These are phyloP conservation scores for Lithobates sylvaticus DNA, from an alignment of 2,797 vertebrate species.

Conservation along the genomic window DNA sequence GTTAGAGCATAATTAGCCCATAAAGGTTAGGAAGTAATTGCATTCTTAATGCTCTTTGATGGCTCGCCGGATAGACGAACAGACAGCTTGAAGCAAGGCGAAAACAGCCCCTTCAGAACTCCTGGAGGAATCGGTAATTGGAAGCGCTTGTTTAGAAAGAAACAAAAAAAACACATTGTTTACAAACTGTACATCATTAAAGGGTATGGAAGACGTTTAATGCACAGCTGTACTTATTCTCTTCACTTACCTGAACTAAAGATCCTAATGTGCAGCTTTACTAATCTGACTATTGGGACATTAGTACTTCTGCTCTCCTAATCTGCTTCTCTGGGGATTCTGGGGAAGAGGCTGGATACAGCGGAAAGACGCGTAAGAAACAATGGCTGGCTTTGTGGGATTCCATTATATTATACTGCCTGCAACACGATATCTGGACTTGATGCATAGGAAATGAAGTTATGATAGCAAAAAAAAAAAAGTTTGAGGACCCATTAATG, in stretches of 20 bases:
- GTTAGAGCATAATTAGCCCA: conserved; percentile 71
- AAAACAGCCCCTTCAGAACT: conserved; percentile 52
- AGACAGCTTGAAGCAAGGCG: conserved; percentile 67
- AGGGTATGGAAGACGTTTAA: conserved; percentile 34
- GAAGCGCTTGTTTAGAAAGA: conserved; percentile 57
- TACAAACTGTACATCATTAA: conserved; percentile 58
- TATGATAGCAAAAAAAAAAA: no score
- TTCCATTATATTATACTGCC: background rate
- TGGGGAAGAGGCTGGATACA: conserved; percentile 7
- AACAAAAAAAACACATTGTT: conserved; percentile 64
- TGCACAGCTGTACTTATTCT: conserved; percentile 33
- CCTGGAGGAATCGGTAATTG: conserved; percentile 41
- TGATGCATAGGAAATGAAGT: no score
- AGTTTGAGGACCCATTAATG: no score
- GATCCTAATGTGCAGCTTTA: background rate
- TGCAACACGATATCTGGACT: background rate
- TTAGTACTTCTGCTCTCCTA: background rate
- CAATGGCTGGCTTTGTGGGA: background rate
- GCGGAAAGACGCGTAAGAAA: background rate
- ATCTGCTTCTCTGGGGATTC: conserved; percentile 14
- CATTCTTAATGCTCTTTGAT: conserved; percentile 73
- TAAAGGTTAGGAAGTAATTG: conserved; percentile 75
- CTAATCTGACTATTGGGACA: conserved; percentile 26
- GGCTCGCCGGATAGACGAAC: conserved; percentile 68
- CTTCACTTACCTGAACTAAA: conserved; percentile 36